These are phyloP conservation scores for Channa maculata DNA, from an alignment of 2,113 vertebrate genomes.

Conservation along the genomic window DNA sequence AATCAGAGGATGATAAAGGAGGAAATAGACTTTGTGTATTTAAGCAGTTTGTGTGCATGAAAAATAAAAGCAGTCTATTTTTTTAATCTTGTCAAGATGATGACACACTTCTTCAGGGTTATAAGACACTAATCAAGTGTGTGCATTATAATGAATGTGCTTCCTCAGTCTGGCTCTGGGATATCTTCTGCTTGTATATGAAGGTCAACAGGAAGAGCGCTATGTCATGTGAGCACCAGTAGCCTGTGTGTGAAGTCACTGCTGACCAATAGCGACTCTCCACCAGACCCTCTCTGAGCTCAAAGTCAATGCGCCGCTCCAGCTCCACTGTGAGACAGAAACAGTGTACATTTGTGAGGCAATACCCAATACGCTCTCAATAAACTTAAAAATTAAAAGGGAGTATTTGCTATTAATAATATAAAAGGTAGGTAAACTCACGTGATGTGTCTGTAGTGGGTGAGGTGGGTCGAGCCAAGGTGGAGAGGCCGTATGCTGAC, in stretches of 20 bases:
- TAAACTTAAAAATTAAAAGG: neutral
- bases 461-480: constrained; percentile 85
- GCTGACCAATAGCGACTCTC: constrained; percentile 98
- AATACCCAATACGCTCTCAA: neutral
- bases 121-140: constrained; percentile 26
- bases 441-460: constrained; percentile 87
- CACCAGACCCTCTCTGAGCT: constrained; percentile 96
- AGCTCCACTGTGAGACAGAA: constrained; percentile 87
- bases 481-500: constrained; percentile 76
- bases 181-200: constrained; percentile 87
- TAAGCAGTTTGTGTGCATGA: constrained; percentile 26
- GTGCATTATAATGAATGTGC: constrained; percentile 13
- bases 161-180: constrained; percentile 74
- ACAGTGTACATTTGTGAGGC: neutral
- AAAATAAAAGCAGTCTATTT: constrained; percentile 47
- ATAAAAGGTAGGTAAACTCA: constrained; percentile 69
- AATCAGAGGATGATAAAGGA: constrained; percentile 15
- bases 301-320: constrained; percentile 96
- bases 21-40: constrained; percentile 12
- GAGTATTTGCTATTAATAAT: neutral
- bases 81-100: constrained; percentile 14
- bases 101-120: neutral
- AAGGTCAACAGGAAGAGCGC: constrained; percentile 97
- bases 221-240: constrained; percentile 97
- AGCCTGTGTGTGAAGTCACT: constrained; percentile 97